These are phyloP conservation scores for Henicopernis longicauda DNA, from an alignment of 2,113 vertebrate genomes.

Conservation along the genomic window DNA sequence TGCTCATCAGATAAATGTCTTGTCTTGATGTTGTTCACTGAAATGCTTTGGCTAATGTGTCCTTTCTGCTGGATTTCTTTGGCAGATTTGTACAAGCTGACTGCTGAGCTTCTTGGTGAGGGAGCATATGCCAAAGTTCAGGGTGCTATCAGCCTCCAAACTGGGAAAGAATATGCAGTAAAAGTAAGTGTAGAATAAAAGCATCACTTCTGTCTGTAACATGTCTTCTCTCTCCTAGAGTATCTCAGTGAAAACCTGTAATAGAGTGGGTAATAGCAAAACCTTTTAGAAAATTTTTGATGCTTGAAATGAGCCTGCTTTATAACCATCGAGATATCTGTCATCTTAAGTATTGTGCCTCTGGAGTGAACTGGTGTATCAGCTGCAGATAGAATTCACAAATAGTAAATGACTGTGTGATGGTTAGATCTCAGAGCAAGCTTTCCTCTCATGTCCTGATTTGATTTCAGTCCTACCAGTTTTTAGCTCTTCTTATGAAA, in stretches of 20 bases:
- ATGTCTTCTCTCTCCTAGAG: neutral
- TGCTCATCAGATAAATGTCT: neutral
- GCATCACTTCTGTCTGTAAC: neutral
- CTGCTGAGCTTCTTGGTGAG: conserved; percentile 90
- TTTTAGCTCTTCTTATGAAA: neutral
- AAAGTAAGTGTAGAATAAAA: conserved; percentile 76
- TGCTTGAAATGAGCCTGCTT: neutral
- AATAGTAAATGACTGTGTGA: neutral
- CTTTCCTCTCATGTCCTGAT: neutral
- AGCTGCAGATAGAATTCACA: neutral
- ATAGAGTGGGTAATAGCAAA: neutral
- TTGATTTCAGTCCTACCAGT: neutral
- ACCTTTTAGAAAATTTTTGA: neutral
- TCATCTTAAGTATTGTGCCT: neutral
- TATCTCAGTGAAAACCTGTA: neutral
- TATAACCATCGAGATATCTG: neutral
- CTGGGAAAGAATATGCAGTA: conserved; percentile 90
- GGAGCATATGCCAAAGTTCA: conserved; percentile 95
- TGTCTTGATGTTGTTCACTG: neutral
- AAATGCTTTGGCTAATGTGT: neutral
- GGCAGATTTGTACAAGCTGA: conserved; percentile 90
- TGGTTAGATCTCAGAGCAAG: neutral
- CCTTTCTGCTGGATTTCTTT: conserved; percentile 27
- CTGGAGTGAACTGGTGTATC: neutral
- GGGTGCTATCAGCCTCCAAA: conserved; percentile 88